Base-by-base conservation (phyloP, 2,113 vertebrate species). In the Pampusana beccarii region DNA sequence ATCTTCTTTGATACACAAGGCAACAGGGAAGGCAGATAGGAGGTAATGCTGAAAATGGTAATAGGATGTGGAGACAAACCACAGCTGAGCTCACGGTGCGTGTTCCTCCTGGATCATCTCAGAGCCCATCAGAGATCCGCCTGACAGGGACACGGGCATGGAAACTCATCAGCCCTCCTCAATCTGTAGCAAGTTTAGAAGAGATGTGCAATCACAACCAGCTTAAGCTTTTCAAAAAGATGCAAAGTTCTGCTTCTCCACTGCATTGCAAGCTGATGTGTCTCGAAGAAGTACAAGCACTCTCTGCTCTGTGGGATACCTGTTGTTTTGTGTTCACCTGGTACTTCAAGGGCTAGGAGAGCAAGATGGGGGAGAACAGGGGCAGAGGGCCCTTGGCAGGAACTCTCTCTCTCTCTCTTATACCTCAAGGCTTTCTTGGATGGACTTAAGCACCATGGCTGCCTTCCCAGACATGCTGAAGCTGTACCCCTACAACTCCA, bases 31-130 rank as follows among this genome's bases (percentile, higher is more conserved):
- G 58, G 75, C 38, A 93, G 74, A 77, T 24, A 94, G 46, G 36
- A 93, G 64, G 88, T 58, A 86, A n/a, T 67, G 24, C 67, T 94
- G 78, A 46, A 85, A 92, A 91, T 18, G n/a, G 53, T 75, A 90
- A 94, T 48, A 71, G 53, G 42, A 71, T 66, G 42, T 56, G 42
- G 88, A 96, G n/a, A 65, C 42, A 57, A 70, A 78, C 20, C 66
- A 78, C 67, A 95, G 87, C 46, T 60, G 82, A 65, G 46, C 60
- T 71, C 12, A 0, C 20, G 38, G 50, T 65, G 40, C 2, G 0
- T 42, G n/a, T 29, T 92, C 53, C 29, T 74, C 20, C n/a, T 29
- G 29, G 46, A 80, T 86, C 83, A 80, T 46, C 64, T 64, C 6
- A 4, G 46, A 88, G 20, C 25, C 72, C 2, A 0, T 23, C 9